phyloP scores from a whole-genome alignment of 2,113 vertebrate species.

The Serinus canaria region DNA sequence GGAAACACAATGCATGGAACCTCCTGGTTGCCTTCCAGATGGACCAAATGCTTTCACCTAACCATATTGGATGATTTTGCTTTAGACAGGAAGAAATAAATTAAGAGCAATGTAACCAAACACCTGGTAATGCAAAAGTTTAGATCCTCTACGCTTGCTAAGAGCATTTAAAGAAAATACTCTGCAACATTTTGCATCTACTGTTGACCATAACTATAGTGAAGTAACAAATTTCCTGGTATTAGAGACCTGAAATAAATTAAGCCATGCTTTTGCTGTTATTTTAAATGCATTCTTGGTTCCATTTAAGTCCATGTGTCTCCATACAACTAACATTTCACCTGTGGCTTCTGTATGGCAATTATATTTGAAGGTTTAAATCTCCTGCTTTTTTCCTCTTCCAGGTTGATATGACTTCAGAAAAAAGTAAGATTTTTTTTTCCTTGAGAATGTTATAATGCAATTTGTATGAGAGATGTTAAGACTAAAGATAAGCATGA shows the following conservation, averaged over 20 bases:
- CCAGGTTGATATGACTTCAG: conserved; percentile 84
- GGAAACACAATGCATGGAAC: not conserved
- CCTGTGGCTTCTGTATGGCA: not conserved
- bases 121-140: not conserved
- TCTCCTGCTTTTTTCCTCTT: conserved; percentile 73
- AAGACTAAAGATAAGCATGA: conserved; percentile 70
- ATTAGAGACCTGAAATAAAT: not conserved
- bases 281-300: not conserved
- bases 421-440: conserved; percentile 91
- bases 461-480: conserved; percentile 60
- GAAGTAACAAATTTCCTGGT: not conserved
- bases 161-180: not conserved
- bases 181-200: not conserved
- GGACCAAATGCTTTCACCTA: not conserved
- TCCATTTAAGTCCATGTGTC: not conserved
- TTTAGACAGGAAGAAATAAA: not conserved
- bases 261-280: not conserved
- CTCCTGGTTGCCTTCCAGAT: not conserved
- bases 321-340: not conserved
- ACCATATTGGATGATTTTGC: not conserved
- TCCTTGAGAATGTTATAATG: not conserved
- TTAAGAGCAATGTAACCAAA: not conserved
- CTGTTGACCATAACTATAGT: not conserved
- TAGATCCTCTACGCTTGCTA: not conserved
- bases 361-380: conserved; percentile 6